Evolutionary conservation across 1,140 invertebrate genomes (phyloP).

Genomic region (Branchinecta lindahli): DNA sequence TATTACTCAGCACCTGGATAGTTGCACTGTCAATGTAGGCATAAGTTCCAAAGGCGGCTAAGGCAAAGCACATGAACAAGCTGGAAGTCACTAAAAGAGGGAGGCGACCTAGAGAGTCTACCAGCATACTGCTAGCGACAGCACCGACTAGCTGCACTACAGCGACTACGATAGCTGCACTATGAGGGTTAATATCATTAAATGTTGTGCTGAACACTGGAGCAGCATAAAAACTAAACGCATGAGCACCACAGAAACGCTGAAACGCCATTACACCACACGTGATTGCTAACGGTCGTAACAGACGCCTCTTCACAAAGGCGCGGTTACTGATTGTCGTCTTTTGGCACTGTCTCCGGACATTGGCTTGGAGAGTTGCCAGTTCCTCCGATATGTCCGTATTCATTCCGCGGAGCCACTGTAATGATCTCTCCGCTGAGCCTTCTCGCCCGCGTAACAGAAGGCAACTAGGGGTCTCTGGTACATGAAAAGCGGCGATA

Average conservation of each 20-base stretch:
- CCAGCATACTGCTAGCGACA: constrained; percentile 56
- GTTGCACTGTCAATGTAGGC: constrained; percentile 46
- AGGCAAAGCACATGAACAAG: constrained; percentile 60
- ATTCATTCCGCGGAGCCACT: constrained; percentile 54
- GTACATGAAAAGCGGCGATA: constrained; percentile 39
- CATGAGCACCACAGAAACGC: constrained; percentile 59
- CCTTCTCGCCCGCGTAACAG: constrained; percentile 52
- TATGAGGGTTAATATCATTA: constrained; percentile 56
- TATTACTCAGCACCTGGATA: background rate
- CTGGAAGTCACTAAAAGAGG: constrained; percentile 60
- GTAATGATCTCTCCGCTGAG: constrained; percentile 55
- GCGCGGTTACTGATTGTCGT: constrained; percentile 29
- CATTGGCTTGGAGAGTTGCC: constrained; percentile 47
- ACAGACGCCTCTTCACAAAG: constrained; percentile 34
- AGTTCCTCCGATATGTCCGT: constrained; percentile 53
- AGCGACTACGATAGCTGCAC: constrained; percentile 57
- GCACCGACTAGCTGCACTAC: constrained; percentile 60
- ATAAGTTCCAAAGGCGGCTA: constrained; percentile 60
- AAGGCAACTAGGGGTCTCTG: constrained; percentile 66
- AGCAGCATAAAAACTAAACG: constrained; percentile 67
- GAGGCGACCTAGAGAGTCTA: constrained; percentile 57
- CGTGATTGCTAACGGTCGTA: constrained; percentile 54
- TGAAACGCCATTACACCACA: constrained; percentile 64
- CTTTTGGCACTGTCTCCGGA: constrained; percentile 33
- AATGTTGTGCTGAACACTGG: constrained; percentile 44